Evolutionary conservation across 1,140 invertebrate species (phyloP), one percentile per base, ranked within the genome.

Genomic region (Ganaspis sp.): DNA sequence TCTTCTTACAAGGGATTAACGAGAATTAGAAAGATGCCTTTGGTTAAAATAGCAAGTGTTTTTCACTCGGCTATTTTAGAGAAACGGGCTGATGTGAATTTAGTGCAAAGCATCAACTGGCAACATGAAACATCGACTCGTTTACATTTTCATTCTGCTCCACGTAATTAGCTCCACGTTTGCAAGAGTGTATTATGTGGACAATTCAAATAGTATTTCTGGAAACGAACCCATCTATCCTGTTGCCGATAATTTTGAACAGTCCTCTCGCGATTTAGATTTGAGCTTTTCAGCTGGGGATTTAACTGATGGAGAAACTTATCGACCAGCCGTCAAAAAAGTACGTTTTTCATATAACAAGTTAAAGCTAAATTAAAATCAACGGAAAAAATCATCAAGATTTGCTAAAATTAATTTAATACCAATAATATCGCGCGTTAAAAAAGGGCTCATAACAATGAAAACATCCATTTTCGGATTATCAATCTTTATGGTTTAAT

Each of bases 211-310:
- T 26, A 72, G 42, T 12, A 53, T 40, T n/a, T 76, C 81, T 49
- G 75, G 77, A 74, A 77, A 64, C n/a, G 78, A 78, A 38, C 75
- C 58, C 17, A 71, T 78, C 70, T 80, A 76, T 58, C 76, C 78
- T n/a, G 19, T 76, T 38, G 26, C 69, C 9, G 64, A 84, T 58
- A 71, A 34, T 26, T 75, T 78, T 15, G 81, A 87, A 77, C 84
- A 88, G 71, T 84, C 86, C 17, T 89, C 87, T 1, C 79, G 81
- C 23, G 86, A 89, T 79, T 81, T 89, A 34, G 87, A 89, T 70
- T 70, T 89, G 29, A 83, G 81, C 37, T 89, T 89, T 71, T 84
- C 81, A 17, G 80, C 84, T 19, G 87, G 81, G 1, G 83, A 86
- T 15, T 38, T 82, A 0, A 34, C 69, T 23, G 81, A 81, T 9